Percentiles rank a stretch among this genome's conserved stretches.
phyloP scores from a whole-genome alignment of 2,797 vertebrate genomes.

The Setipinna tenuifilis region DNA sequence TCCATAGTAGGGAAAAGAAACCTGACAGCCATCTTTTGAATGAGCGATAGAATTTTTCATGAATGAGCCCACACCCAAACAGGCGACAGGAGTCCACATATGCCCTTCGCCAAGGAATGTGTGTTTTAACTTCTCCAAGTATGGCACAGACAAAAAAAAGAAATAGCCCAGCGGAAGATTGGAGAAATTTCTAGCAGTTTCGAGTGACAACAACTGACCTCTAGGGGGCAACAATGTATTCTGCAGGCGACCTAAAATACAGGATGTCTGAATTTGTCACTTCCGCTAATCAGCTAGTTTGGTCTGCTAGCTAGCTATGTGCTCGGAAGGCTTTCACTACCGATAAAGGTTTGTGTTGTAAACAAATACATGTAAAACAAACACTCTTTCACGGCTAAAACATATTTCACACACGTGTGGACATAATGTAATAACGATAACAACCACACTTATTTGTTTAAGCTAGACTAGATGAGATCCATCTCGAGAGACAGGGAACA shows the following conservation, averaged over 20 bases:
- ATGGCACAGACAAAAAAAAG: neutral
- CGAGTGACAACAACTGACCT: neutral
- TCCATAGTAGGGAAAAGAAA: constrained; percentile 3
- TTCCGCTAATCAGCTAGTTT: constrained; percentile 1
- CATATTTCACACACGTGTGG: neutral
- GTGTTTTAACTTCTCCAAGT: neutral
- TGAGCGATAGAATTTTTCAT: neutral
- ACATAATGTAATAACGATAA: neutral
- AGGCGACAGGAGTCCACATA: neutral
- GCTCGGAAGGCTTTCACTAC: constrained; percentile 7
- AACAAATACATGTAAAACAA: constrained; percentile 7
- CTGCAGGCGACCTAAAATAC: neutral
- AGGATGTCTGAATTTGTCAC: constrained; percentile 15
- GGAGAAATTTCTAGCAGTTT: neutral
- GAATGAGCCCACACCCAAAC: neutral
- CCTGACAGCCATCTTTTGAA: neutral
- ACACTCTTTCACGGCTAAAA: neutral
- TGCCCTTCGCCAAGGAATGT: neutral
- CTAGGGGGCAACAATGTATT: neutral
- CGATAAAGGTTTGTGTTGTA: constrained; percentile 21
- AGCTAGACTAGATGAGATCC: neutral
- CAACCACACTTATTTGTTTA: neutral
- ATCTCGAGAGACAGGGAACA: neutral
- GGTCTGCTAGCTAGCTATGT: constrained; percentile 13
- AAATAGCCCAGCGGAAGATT: no score